These are phyloP conservation scores for Cygnus buccinator DNA, from an alignment of 2,113 vertebrate species.

Conservation along the genomic window DNA sequence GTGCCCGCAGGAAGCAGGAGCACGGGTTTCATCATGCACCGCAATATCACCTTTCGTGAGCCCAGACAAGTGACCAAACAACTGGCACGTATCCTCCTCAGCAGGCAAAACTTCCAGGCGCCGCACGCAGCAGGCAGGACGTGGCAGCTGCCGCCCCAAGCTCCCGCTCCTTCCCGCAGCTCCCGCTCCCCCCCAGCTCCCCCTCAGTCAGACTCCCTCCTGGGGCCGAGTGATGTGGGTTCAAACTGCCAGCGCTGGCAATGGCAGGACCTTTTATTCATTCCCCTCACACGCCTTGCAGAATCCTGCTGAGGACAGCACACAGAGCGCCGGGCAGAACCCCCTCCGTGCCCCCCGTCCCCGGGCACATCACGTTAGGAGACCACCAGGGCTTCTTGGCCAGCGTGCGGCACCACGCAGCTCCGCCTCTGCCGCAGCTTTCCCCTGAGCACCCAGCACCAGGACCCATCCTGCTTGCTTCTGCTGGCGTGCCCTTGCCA, in stretches of 20 bases:
- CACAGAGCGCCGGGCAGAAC: neutral
- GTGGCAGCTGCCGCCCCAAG: neutral
- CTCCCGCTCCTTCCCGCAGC: neutral
- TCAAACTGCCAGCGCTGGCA: conserved; percentile 3
- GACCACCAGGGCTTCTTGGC: neutral
- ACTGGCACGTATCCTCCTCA: neutral
- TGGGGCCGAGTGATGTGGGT: neutral
- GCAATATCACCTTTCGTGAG: neutral
- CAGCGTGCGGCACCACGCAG: neutral
- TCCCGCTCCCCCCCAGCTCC: neutral
- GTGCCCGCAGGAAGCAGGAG: neutral
- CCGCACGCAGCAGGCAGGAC: neutral
- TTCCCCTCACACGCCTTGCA: conserved; percentile 18
- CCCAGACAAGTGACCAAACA: neutral
- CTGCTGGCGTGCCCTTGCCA: neutral
- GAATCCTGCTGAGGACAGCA: conserved; percentile 40
- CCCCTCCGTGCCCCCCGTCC: neutral
- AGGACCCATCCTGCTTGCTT: neutral
- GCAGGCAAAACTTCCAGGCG: neutral
- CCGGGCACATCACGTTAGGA: fast-evolving
- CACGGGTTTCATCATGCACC: neutral
- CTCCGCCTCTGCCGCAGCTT: neutral
- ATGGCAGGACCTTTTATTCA: conserved; percentile 28
- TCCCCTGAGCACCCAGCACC: fast-evolving
- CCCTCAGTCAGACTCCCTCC: neutral